Conservation (phyloP, 2,888 invertebrate species). For the Andricus quercusramuli region DNA sequence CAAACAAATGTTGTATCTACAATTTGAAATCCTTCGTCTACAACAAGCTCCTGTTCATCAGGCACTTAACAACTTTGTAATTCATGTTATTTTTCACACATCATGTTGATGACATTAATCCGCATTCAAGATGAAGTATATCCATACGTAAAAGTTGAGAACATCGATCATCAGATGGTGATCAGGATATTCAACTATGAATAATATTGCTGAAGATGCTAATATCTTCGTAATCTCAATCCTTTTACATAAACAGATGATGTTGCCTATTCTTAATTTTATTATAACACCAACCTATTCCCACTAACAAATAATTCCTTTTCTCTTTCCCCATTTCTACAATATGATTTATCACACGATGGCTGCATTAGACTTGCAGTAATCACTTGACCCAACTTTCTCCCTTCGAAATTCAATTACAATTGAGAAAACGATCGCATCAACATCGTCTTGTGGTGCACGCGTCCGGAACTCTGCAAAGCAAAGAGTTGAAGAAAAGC, state of each 20-base stretch:
- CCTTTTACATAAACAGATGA: too few species aligned
- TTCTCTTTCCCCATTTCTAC: constrained; percentile 7
- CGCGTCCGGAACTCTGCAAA: constrained; percentile 41
- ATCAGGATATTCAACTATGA: too few species aligned
- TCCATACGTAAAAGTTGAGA: too few species aligned
- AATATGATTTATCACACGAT: constrained; percentile 25
- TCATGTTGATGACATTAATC: background rate
- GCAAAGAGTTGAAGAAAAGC: constrained; percentile 51
- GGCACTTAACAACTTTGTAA: background rate
- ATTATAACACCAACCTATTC: background rate
- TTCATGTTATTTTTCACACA: too few species aligned
- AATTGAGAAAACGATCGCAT: constrained; percentile 46
- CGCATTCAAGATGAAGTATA: background rate
- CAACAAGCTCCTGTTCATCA: too few species aligned
- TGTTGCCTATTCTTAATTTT: background rate
- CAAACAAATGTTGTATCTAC: too few species aligned
- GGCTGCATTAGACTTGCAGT: background rate
- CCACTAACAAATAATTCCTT: background rate
- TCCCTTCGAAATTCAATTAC: constrained; percentile 29
- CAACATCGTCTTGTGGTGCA: constrained; percentile 52
- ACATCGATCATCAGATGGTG: too few species aligned
- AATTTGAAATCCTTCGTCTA: too few species aligned
- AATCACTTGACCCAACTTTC: constrained; percentile 38
- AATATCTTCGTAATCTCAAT: background rate
- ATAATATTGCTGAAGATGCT: too few species aligned